Percentiles rank a stretch among this genome's conserved stretches.
phyloP scores from a whole-genome alignment of 2,888 invertebrate species.

The Halictus quadricinctus region DNA sequence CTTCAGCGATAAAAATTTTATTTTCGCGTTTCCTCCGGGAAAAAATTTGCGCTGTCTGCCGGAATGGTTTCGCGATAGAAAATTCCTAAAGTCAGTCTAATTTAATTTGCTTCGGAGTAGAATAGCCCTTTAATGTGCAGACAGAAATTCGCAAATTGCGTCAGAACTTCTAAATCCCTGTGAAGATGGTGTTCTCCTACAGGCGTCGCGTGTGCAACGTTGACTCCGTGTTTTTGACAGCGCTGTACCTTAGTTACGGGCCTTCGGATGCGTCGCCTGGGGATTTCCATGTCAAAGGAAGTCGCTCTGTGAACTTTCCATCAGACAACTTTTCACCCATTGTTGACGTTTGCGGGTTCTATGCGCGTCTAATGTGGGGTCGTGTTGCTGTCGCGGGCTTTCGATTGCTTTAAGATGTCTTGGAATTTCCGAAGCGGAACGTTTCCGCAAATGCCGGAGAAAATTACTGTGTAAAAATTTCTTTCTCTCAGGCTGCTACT shows the following conservation, averaged over 20 bases:
- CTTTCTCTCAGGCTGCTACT: neutral
- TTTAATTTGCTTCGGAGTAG: neutral
- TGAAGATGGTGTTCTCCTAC: neutral
- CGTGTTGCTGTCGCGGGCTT: neutral
- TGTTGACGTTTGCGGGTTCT: neutral
- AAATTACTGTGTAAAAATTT: neutral
- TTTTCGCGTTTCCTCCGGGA: neutral
- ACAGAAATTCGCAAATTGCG: neutral
- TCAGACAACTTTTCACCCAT: slow-evolving; percentile 32
- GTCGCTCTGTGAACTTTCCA: slow-evolving; percentile 13
- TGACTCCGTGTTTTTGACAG: neutral
- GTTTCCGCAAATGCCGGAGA: neutral
- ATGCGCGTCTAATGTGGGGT: neutral
- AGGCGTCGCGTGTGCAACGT: neutral
- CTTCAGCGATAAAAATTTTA: too few species aligned
- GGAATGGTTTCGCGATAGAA: neutral
- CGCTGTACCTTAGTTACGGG: neutral
- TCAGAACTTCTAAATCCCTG: neutral
- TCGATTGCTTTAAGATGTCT: neutral
- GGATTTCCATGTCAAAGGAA: slow-evolving; percentile 37
- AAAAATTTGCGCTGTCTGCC: neutral
- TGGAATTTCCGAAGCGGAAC: neutral
- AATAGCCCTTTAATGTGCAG: neutral
- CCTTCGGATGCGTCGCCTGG: neutral
- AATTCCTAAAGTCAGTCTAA: neutral